Evolutionary conservation across 2,113 vertebrate genomes (phyloP).

Genomic region (Lagopus leucura): DNA sequence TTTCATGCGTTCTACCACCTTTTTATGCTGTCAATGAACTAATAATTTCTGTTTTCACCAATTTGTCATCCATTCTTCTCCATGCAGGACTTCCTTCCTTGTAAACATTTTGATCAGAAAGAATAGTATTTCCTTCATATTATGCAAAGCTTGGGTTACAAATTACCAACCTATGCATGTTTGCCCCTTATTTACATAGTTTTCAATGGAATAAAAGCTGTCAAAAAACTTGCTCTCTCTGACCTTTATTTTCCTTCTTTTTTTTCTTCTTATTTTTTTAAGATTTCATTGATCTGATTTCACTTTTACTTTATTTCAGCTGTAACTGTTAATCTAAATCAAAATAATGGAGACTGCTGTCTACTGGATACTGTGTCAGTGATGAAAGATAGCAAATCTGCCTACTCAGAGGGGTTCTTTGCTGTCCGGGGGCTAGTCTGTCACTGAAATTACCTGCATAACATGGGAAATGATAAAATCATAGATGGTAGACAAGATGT

Average conservation of each 20-base stretch:
- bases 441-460: neutral
- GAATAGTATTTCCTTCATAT: neutral
- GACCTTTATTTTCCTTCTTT: neutral
- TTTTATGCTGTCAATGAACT: neutral
- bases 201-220: neutral
- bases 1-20: neutral
- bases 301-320: neutral
- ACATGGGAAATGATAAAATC: neutral
- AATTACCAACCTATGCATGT: neutral
- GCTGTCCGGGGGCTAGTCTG: neutral
- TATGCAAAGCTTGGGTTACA: neutral
- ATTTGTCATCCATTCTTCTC: neutral
- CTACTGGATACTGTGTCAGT: neutral
- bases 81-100: neutral
- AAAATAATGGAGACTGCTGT: neutral
- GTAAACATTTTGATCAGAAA: neutral
- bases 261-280: neutral
- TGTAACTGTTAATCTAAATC: neutral
- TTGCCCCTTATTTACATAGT: neutral
- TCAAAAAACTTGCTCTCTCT: neutral
- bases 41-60: neutral
- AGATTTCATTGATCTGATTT: neutral
- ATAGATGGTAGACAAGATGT: neutral
- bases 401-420: neutral
- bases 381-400: neutral